Evolutionary conservation across 2,888 invertebrate genomes (phyloP), one percentile per base, ranked within the genome.

Genomic region (Mythimna pallens): DNA sequence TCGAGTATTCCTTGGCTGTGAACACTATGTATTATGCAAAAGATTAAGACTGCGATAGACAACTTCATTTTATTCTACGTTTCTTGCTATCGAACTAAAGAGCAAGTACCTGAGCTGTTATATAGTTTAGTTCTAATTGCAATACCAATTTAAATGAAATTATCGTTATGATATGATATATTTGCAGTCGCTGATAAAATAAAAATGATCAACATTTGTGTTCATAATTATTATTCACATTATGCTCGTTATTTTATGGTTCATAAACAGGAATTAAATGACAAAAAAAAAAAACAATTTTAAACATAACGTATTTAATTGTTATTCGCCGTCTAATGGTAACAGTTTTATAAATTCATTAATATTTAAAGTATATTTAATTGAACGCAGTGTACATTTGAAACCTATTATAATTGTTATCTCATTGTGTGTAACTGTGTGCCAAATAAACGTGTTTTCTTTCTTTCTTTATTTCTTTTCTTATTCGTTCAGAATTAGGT

Each of bases 1-100:
- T 36, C 12, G 2, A 81, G 22, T 10, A 81, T 1, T 0, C 43
- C 50, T 57, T 76, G 65, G 22, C 78, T 50, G 3, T 78, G 50
- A 2, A 64, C 66, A 22, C 50, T 58, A 20, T 81, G 74, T 22
- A 73, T 67, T 58, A 73, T 10, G 70, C 84, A 85, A 58, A 85
- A 47, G 4, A 54, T n/a, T 30, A 78, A 17, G 0, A 74, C 0
- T 3, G n/a, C 10, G 30, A 71, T 20, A 14, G 52, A 34, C 30
- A 63, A 30, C 74, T 36, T 61, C 85, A 85, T 85, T 36, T 63
- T 30, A 57, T 36, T 30, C 10, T 20, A 0, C 1, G 17, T 67
- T 20, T 34, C 14, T 20, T 12, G 43, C 40, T 58, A 9, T 2
- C 0, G 12, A 67, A 30, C 25, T 47, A 1, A 54, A 12, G 12